Base-by-base conservation (phyloP, 2,113 vertebrate species). In the Triplophysa siluroides region DNA sequence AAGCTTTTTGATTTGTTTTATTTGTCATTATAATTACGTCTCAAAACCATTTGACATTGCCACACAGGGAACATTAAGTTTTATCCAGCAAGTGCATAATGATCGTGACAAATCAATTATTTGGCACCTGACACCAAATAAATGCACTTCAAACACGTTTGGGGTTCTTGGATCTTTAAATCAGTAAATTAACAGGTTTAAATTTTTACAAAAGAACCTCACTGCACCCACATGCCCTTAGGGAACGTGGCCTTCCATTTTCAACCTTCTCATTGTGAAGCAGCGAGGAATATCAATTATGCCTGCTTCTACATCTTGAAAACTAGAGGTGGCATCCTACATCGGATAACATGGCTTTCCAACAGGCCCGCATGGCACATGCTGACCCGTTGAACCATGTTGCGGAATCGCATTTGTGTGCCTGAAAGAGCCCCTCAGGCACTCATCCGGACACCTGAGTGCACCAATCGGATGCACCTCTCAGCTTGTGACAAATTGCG, bases 401-500 rank as follows among this genome's bases (percentile, higher is more conserved):
- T 52, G 47, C 14, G 47, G 56, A 61, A 76, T 83, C 33, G 47
- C 45, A 58, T 65, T 56, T 24, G 45, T 21, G 38, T 0, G 41
- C 45, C 72, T 69, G 19, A 80, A 26, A 52, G 63, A 54, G 47
- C 70, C 63, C 69, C 33, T 16, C 69, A 19, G 62, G 43, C 45
- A 66, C 63, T 77, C 71, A 56, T 56, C 38, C 11, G 8, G 66
- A 70, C 56, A 61, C 78, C 67, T 58, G 14, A 24, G 54, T 33
- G 63, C 23, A 54, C 41, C 56, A 23, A 73, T 78, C 52, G 45
- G 75, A 81, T 70, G 62, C 54, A 81, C 85, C 82, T 81, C 78
- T 76, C 81, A 71, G 75, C 83, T 74, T 66, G 38, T 85, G 86
- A 86, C 81, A 82, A 85, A 87, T 85, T 83, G 85, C 76, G 11